Percentiles rank a stretch among this genome's conserved stretches.
These are phyloP conservation scores for Hestina assimilis DNA, from an alignment of 1,140 invertebrate species.

Conservation along the genomic window DNA sequence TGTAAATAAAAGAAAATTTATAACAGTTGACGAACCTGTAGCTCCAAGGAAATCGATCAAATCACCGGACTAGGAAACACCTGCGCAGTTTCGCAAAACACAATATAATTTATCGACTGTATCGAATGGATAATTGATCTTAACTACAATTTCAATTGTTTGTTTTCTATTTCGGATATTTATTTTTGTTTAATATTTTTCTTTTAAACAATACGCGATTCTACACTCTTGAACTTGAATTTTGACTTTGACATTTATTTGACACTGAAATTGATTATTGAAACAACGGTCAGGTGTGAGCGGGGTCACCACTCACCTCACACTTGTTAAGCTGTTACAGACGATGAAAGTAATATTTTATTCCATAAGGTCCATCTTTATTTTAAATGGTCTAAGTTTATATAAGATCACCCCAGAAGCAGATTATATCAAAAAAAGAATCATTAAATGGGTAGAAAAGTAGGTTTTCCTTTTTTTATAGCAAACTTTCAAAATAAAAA, in stretches of 20 bases:
- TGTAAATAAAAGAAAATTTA: slow-evolving; percentile 9
- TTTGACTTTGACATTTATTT: slow-evolving; percentile 10
- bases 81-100: slow-evolving; percentile 3
- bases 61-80: not conserved
- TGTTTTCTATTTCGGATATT: not conserved
- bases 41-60: slow-evolving; percentile 11
- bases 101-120: not conserved
- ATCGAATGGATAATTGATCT: not conserved
- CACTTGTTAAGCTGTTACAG: too few species aligned
- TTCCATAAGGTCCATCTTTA: too few species aligned
- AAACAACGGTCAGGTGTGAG: too few species aligned
- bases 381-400: too few species aligned
- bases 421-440: too few species aligned
- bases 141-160: too few species aligned
- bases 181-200: not conserved
- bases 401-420: too few species aligned
- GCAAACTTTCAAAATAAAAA: too few species aligned
- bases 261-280: slow-evolving; percentile 1
- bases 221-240: slow-evolving; percentile 11
- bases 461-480: too few species aligned
- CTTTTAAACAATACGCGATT: not conserved
- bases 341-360: too few species aligned
- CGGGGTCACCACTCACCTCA: too few species aligned
- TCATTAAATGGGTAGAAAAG: too few species aligned
- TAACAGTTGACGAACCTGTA: slow-evolving; percentile 11